Evolutionary conservation across 1,140 invertebrate species (phyloP).

Genomic region (Octopus sinensis): DNA sequence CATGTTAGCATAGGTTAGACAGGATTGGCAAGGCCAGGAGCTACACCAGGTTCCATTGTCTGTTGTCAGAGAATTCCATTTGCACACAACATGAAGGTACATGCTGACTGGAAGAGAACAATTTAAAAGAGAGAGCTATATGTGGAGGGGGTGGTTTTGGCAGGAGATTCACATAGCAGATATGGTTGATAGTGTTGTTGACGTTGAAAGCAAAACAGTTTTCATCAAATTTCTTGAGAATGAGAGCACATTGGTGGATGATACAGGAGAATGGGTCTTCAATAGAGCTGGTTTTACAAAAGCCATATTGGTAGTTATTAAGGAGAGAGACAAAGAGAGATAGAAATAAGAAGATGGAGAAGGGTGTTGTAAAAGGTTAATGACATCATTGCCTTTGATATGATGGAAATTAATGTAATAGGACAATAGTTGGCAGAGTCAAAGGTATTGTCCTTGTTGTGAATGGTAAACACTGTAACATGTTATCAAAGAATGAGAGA

Average conservation of each 20-base stretch:
- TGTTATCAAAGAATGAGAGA: no score
- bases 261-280: neutral
- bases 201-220: neutral
- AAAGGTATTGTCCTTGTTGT: neutral
- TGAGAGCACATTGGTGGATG: neutral
- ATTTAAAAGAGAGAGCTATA: no score
- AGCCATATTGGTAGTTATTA: neutral
- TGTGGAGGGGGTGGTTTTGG: no score
- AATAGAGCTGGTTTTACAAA: neutral
- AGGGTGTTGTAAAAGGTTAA: neutral
- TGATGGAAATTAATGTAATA: neutral
- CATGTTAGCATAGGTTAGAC: no score
- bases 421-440: neutral
- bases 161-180: neutral
- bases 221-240: neutral
- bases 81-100: no score
- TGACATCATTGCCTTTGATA: neutral
- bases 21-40: no score
- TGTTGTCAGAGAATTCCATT: no score
- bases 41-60: no score
- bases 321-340: neutral
- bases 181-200: neutral
- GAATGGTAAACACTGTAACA: neutral
- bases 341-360: neutral
- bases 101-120: no score